Percentiles rank a stretch among this genome's conserved stretches.
Conservation (phyloP, 2,113 vertebrate genomes). For the Mus pahari region DNA sequence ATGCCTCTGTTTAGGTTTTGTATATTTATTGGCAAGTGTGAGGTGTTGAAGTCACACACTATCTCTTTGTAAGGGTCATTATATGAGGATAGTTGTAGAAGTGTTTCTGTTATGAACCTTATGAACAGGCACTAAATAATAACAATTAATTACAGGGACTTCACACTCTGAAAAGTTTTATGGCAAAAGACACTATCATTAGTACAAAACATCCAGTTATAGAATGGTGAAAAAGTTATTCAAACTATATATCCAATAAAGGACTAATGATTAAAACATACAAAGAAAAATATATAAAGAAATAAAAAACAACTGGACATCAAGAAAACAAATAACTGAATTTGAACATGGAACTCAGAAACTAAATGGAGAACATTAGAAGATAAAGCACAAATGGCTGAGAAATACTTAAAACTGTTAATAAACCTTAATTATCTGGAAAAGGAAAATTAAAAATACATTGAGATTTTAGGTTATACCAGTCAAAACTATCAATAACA, state of each 20-base stretch:
- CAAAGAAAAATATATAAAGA: background rate
- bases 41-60: background rate
- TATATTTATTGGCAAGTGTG: background rate
- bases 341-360: background rate
- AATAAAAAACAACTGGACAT: background rate
- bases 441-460: background rate
- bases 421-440: background rate
- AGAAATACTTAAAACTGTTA: background rate
- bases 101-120: background rate
- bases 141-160: background rate
- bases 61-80: background rate
- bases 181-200: background rate
- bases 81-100: background rate
- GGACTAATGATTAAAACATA: background rate
- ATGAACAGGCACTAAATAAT: background rate
- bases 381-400: background rate
- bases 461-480: background rate
- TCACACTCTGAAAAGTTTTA: background rate
- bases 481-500: background rate
- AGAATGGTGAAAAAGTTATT: background rate
- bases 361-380: background rate
- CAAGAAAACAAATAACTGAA: background rate
- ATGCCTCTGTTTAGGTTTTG: background rate
- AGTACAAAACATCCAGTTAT: background rate
- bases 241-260: background rate